phyloP scores from a whole-genome alignment of 2,888 invertebrate species.

The Sinohyriopsis cumingii region DNA sequence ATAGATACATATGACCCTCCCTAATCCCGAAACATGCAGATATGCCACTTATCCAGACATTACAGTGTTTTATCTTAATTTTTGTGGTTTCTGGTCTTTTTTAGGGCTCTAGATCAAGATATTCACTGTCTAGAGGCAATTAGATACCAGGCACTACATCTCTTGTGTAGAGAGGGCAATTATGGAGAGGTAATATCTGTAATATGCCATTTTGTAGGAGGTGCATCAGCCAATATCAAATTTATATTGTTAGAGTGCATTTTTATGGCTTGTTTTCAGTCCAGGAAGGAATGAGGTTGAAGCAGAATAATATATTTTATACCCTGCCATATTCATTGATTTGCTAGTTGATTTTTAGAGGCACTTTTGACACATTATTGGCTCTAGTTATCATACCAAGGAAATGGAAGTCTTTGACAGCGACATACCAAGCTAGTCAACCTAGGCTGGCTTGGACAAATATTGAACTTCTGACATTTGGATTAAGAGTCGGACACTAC shows the following conservation, averaged over 20 bases:
- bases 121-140: slow-evolving; percentile 83
- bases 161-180: slow-evolving; percentile 85
- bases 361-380: no score
- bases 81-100: background rate
- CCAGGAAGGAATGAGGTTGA: background rate
- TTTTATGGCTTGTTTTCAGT: background rate
- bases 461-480: no score
- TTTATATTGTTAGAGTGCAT: background rate
- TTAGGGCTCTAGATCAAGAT: slow-evolving; percentile 81
- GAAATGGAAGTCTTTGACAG: no score
- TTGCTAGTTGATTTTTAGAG: background rate
- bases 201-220: background rate
- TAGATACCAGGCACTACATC: slow-evolving; percentile 79
- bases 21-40: no score
- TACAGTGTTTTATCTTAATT: no score
- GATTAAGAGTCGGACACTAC: no score
- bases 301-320: background rate
- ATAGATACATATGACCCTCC: no score
- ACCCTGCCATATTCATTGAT: background rate
- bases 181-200: slow-evolving; percentile 76
- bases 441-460: no score
- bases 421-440: no score
- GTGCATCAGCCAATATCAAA: background rate
- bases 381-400: no score
- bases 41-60: no score